Evolutionary conservation across 2,113 vertebrate genomes (phyloP).

Genomic region (Mesitornis unicolor): DNA sequence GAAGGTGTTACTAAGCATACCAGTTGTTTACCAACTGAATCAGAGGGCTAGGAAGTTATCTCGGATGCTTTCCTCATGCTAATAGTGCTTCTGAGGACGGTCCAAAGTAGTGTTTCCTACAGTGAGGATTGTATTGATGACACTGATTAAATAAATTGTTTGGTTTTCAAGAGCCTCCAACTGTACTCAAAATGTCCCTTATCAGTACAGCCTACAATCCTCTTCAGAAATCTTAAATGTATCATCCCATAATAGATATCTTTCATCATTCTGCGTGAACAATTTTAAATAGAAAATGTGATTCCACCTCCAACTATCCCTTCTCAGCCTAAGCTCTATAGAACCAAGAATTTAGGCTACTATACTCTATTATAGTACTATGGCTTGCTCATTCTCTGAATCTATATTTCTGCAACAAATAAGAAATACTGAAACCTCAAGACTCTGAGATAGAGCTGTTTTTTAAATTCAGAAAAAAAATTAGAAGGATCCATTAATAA

Average conservation of each 20-base stretch:
- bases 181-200: not conserved
- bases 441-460: not conserved
- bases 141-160: not conserved
- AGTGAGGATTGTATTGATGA: not conserved
- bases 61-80: not conserved
- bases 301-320: not conserved
- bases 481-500: conserved; percentile 1
- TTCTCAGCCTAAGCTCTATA: not conserved
- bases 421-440: not conserved
- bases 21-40: not conserved
- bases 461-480: not conserved
- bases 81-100: not conserved
- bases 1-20: not conserved
- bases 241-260: not conserved
- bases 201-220: not conserved
- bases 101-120: not conserved
- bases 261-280: not conserved
- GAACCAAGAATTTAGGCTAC: not conserved
- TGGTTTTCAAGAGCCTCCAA: not conserved
- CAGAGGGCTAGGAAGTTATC: not conserved
- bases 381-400: not conserved
- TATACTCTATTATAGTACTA: not conserved
- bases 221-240: not conserved
- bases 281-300: not conserved
- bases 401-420: not conserved